phyloP scores from a whole-genome alignment of 2,113 vertebrate species.

The Heptranchias perlo region DNA sequence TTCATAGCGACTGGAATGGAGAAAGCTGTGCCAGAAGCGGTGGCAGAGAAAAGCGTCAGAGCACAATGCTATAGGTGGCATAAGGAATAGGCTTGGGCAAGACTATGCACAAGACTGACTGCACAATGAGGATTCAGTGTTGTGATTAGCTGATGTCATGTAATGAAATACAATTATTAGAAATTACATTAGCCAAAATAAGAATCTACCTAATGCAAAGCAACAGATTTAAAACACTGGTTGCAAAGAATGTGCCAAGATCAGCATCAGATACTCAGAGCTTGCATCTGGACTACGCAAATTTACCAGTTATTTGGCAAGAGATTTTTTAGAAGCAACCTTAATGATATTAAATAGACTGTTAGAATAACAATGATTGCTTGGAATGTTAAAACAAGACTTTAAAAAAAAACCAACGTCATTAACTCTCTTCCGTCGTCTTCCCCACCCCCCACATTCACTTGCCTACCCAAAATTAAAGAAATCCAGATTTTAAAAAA shows the following conservation, averaged over 20 bases:
- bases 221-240: neutral
- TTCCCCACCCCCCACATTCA: too few relatives aligned
- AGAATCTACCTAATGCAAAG: neutral
- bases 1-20: neutral
- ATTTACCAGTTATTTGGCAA: neutral
- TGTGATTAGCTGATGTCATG: conserved; percentile 3
- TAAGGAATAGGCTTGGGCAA: neutral
- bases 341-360: neutral
- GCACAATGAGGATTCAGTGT: neutral
- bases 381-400: neutral
- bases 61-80: neutral
- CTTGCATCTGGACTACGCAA: neutral
- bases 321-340: neutral
- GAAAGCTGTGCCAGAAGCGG: neutral
- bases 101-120: neutral
- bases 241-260: neutral
- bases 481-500: too few relatives aligned
- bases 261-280: neutral
- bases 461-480: too few relatives aligned
- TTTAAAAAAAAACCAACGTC: neutral
- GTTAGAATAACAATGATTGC: too few relatives aligned
- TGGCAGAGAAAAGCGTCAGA: neutral
- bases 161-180: neutral
- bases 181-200: neutral
- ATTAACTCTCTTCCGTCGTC: neutral